Conservation (phyloP, 2,113 vertebrate genomes). For the Ailuropoda melanoleuca region DNA sequence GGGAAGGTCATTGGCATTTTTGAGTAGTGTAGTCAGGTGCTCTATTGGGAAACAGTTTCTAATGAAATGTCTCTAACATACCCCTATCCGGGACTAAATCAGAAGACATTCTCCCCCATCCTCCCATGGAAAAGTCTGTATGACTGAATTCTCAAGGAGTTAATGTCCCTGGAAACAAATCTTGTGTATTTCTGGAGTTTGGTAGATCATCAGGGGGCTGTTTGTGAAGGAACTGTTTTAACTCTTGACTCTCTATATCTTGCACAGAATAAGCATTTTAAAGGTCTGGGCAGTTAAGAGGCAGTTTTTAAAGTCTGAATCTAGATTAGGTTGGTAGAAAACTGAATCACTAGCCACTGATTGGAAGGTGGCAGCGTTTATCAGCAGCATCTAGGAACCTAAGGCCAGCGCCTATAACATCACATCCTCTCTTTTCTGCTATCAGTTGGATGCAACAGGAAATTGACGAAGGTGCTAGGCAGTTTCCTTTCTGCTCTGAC, state of each 20-base stretch:
- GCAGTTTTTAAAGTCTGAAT: not conserved
- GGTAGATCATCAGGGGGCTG: not conserved
- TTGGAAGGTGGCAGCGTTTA: constrained; percentile 46
- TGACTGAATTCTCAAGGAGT: constrained; percentile 19
- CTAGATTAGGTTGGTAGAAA: constrained; percentile 31
- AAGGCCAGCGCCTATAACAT: constrained; percentile 35
- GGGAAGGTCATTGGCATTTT: constrained; percentile 28
- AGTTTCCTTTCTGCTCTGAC: constrained; percentile 68
- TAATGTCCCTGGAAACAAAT: constrained; percentile 55
- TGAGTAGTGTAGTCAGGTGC: not conserved
- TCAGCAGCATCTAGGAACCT: constrained; percentile 61
- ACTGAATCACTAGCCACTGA: not conserved
- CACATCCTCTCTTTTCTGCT: constrained; percentile 67
- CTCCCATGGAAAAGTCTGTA: not conserved
- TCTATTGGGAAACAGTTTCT: not conserved
- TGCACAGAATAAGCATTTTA: not conserved
- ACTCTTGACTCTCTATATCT: not conserved
- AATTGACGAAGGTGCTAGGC: constrained; percentile 72
- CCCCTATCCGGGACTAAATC: not conserved
- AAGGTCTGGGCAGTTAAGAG: not conserved
- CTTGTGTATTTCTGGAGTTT: constrained; percentile 28
- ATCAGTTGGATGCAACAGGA: constrained; percentile 76
- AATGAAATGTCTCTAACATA: not conserved
- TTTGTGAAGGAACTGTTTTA: constrained; percentile 20
- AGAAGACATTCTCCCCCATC: not conserved